Evolutionary conservation across 2,113 vertebrate genomes (phyloP).

Genomic region (Pongo pygmaeus): DNA sequence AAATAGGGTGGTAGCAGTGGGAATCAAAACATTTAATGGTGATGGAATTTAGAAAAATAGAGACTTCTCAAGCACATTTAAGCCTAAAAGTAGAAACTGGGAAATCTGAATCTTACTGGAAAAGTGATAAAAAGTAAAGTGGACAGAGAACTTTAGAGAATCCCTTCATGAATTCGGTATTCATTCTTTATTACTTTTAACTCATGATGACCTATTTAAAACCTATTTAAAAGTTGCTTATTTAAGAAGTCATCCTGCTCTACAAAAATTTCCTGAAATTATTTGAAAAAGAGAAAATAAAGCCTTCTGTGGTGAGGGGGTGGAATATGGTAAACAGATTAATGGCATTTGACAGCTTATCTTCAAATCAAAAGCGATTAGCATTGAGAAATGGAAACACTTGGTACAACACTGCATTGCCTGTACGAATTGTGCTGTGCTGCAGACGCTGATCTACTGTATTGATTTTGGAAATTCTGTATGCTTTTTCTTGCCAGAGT

Average conservation of each 20-base stretch:
- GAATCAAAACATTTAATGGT: neutral
- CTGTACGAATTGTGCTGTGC: neutral
- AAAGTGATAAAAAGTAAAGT: neutral
- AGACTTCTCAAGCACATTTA: neutral
- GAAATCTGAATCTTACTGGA: conserved; percentile 16
- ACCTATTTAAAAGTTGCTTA: conserved; percentile 10
- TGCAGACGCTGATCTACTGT: conserved; percentile 41
- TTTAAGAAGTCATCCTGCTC: conserved; percentile 35
- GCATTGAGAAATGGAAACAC: conserved; percentile 27
- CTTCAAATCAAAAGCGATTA: conserved; percentile 21
- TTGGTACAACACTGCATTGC: neutral
- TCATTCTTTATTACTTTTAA: neutral
- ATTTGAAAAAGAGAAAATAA: conserved; percentile 38
- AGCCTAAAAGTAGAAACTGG: conserved; percentile 15
- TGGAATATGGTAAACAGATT: neutral
- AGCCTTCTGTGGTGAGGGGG: neutral
- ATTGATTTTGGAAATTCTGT: conserved; percentile 68
- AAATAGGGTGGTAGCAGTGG: neutral
- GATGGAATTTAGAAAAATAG: conserved; percentile 30
- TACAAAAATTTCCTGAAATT: conserved; percentile 26
- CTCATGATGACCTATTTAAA: neutral
- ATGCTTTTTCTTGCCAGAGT: conserved; percentile 42
- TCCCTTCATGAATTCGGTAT: neutral
- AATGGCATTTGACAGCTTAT: neutral
- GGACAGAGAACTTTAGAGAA: conserved; percentile 15